phyloP scores from a whole-genome alignment of 2,797 vertebrate species.

The Carduelis carduelis region DNA sequence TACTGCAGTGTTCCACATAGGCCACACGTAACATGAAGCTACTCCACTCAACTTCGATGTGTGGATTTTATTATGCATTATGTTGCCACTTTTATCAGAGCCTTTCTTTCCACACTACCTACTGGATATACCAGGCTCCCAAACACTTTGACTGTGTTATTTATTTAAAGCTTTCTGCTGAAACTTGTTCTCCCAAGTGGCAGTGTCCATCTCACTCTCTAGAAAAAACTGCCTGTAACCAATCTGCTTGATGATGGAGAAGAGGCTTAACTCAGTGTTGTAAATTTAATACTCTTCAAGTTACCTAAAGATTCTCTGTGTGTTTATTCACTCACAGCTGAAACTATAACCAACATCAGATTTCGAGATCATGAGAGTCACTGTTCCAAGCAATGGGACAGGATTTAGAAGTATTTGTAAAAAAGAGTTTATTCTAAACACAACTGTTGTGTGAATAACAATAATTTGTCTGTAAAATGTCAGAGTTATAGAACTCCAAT shows the following conservation, averaged over 20 bases:
- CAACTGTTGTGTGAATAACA: not conserved
- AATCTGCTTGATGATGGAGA: constrained; percentile 55
- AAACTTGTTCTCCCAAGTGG: not conserved
- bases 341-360: not conserved
- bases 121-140: not conserved
- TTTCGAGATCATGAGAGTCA: not conserved
- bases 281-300: constrained; percentile 24
- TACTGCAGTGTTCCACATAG: not conserved
- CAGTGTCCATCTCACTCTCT: not conserved
- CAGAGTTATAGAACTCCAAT: not conserved
- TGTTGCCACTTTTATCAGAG: not conserved
- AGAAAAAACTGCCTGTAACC: constrained; percentile 24
- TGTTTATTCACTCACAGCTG: constrained; percentile 31
- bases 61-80: not conserved
- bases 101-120: not conserved
- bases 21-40: not conserved
- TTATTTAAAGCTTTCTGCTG: constrained; percentile 17
- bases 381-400: not conserved
- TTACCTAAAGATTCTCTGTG: not conserved
- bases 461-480: not conserved
- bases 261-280: constrained; percentile 12
- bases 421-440: not conserved
- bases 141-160: not conserved
- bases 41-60: not conserved
- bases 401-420: not conserved